Evolutionary conservation across 2,888 invertebrate species (phyloP), one percentile per base, ranked within the genome.

Genomic region (Clanis bilineata): DNA sequence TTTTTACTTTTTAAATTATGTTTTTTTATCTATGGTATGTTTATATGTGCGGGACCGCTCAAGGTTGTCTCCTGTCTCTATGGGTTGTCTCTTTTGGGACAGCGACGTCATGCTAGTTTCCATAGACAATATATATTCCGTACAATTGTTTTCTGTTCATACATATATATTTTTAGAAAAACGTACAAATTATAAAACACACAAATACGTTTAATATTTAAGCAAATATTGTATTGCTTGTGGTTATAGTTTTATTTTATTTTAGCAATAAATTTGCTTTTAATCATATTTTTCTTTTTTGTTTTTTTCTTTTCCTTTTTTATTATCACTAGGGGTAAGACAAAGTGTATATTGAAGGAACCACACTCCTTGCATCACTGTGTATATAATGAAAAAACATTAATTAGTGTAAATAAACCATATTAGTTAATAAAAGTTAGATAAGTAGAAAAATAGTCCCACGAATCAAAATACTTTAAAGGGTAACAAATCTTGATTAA

Each of bases 231-330:
- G 83, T 89, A 86, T 85, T 87, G 88, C 88, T 90, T 85, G 83
- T 82, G 90, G 88, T 88, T 90, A 88, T 86, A 88, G 83, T 87
- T 88, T 83, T 88, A 88, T 90, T 90, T 88, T 90, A 85, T 88
- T 69, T 88, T 92, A 92, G 92, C 92, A 92, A 92, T 92, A 92
- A 92, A 91, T 83, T 92, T 92, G 91, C 91, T 91, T 92, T 86
- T 88, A 86, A 83, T 88, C 74, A 84, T 78, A 83, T 89, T 90
- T 90, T 62, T 68, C 82, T 87, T 80, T 81, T 89, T 88, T 85
- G 80, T 82, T 88, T 87, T 82, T 81, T 80, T 77, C 73, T 74
- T 73, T 75, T 79, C 73, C 74, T 76, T 80, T 74, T 64, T 71
- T 77, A 69, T 72, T 68, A 70, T 67, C 75, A 76, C 66, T 82